Conservation (phyloP, 2,113 vertebrate genomes). For the Hypocryptadius cinnamomeus region DNA sequence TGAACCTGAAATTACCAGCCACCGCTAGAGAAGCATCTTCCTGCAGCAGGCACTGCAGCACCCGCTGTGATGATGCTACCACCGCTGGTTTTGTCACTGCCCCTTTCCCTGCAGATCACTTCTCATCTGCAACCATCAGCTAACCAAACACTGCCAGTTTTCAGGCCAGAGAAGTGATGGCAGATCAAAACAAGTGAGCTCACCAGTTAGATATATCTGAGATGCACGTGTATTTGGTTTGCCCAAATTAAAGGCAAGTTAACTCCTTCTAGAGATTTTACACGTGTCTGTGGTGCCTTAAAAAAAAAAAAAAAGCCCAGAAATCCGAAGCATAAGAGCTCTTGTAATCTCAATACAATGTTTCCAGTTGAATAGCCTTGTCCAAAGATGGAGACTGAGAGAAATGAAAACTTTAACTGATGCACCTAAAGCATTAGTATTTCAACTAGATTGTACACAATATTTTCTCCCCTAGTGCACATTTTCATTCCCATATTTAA, state of each 20-base stretch:
- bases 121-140: background rate
- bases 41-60: background rate
- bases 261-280: background rate
- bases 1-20: background rate
- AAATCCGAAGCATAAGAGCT: background rate
- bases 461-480: background rate
- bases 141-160: background rate
- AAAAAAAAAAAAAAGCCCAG: background rate
- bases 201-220: background rate
- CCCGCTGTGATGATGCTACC: background rate
- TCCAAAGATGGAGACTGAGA: background rate
- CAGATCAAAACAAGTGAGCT: background rate
- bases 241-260: background rate
- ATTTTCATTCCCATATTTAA: background rate
- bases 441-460: background rate
- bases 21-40: background rate
- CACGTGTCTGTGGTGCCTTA: accelerated
- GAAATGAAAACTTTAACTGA: background rate
- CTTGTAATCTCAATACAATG: background rate
- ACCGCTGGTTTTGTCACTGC: background rate
- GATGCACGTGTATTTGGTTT: background rate
- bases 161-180: background rate
- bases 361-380: background rate
- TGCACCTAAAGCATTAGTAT: background rate
- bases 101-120: background rate